Base-by-base conservation (phyloP, 1,140 invertebrate genomes). In the Ooceraea biroi region DNA sequence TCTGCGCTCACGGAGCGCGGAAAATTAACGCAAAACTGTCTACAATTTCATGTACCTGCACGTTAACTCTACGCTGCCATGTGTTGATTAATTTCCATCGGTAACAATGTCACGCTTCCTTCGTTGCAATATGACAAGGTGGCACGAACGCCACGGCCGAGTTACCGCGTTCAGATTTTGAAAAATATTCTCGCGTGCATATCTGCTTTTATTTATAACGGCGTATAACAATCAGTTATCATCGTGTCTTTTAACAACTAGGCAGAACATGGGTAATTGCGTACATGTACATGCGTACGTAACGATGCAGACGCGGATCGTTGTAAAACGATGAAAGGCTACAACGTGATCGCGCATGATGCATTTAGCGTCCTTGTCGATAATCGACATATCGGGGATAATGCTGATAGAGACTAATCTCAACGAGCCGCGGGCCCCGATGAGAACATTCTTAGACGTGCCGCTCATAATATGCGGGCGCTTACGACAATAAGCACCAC, bases 291-390 rank as follows among this genome's bases (percentile, higher is more conserved):
- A 52, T 36, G 22, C 12, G 12, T 36, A 17, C 17, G 41, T 19
- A 17, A 60, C 57, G 83, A 86, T 66, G 66, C 50, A 22, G 41
- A 71, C 82, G 44, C 36, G 36, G 61, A 50, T 87, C 11, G 57
- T 85, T 85, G 68, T 36, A 58, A 87, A 87, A 87, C 48, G 22
- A 12, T 19, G 68, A 83, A 48, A 25, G 36, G 8, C 85, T 11
- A n/a, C 57, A 83, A 58, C 55, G 71, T 61, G 71, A 63, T 17
- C 44, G 52, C 61, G 22, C 41, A 61, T 61, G 76, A 82, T 82
- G 77, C 82, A 86, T 86, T 90, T 88, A 89, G 60, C 89, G 88
- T 91, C 89, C 89, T 91, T 87, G 88, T 87, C 86, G 85, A 91
- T 91, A 91, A 90, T 91, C 82, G 58, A 57, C 55, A 63, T 14